Percentiles rank a stretch among this genome's conserved stretches.
Conservation (phyloP, 1,140 invertebrate species). For the Pseudomyrmex cubaensis region DNA sequence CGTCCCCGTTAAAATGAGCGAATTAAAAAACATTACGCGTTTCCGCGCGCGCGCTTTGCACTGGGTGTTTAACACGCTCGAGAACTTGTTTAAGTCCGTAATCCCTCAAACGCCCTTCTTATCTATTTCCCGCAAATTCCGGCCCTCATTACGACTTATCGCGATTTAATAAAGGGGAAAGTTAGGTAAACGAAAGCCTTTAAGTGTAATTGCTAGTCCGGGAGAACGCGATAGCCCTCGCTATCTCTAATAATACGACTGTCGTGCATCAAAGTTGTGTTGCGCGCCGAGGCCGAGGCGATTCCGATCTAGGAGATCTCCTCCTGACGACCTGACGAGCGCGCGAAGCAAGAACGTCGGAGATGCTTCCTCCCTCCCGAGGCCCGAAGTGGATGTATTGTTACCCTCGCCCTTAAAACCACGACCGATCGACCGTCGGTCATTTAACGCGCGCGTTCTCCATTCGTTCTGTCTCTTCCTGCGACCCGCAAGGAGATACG, state of each 20-base stretch:
- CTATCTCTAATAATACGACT: conserved; percentile 73
- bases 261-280: conserved; percentile 69
- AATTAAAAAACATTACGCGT: conserved; percentile 46
- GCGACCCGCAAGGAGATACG: background rate
- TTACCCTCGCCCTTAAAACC: too few species aligned
- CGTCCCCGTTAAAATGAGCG: conserved; percentile 4
- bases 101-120: conserved; percentile 42
- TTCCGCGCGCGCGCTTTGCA: background rate
- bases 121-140: conserved; percentile 53
- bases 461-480: background rate
- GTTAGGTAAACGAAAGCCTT: conserved; percentile 60
- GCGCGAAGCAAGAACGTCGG: conserved; percentile 12
- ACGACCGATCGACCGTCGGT: conserved; percentile 14
- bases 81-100: conserved; percentile 55
- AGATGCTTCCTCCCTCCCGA: background rate
- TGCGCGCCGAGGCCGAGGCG: conserved; percentile 61
- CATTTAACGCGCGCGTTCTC: conserved; percentile 24
- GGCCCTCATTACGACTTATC: conserved; percentile 62
- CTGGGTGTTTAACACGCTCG: conserved; percentile 48
- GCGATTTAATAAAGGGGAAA: conserved; percentile 56
- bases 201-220: conserved; percentile 66
- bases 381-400: background rate
- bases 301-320: conserved; percentile 57
- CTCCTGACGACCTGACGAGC: conserved; percentile 29
- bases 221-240: conserved; percentile 53